Evolutionary conservation across 2,113 vertebrate genomes (phyloP).

Genomic region (Paracanthobrama guichenoti): DNA sequence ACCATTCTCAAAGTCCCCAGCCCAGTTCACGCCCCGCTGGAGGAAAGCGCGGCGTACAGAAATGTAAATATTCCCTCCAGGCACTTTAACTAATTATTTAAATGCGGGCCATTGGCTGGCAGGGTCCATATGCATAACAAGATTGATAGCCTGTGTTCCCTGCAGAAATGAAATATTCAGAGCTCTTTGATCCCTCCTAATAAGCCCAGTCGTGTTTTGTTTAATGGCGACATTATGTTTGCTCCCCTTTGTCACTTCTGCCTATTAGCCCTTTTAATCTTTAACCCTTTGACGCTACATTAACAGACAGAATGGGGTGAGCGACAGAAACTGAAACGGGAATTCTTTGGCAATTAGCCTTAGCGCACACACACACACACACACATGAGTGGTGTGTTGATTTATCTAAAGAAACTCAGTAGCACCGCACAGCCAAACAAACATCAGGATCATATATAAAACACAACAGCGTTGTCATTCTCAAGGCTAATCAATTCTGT

Average conservation of each 20-base stretch:
- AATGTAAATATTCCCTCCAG: conserved; percentile 91
- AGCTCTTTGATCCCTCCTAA: conserved; percentile 77
- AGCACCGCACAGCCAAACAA: conserved; percentile 10
- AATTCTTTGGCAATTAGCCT: conserved; percentile 53
- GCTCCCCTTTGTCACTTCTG: conserved; percentile 72
- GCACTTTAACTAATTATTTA: conserved; percentile 81
- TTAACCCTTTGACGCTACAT: conserved; percentile 77
- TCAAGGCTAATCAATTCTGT: conserved; percentile 54
- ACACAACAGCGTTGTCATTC: conserved; percentile 51
- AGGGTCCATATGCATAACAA: conserved; percentile 79
- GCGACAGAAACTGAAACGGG: conserved; percentile 30
- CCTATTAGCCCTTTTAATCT: conserved; percentile 78
- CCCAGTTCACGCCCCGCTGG: conserved; percentile 78
- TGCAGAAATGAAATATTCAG: conserved; percentile 83
- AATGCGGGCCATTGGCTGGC: conserved; percentile 77
- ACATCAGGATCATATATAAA: conserved; percentile 47
- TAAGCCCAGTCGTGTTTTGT: conserved; percentile 75
- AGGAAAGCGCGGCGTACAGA: conserved; percentile 87
- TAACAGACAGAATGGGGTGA: conserved; percentile 61
- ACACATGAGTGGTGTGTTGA: conserved; percentile 1
- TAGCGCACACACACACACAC: conserved; percentile 22
- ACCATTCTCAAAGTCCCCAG: conserved; percentile 74
- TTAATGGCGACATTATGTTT: conserved; percentile 75
- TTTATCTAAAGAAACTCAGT: conserved; percentile 24
- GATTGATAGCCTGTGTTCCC: conserved; percentile 75